Base-by-base conservation (phyloP, 2,113 vertebrate genomes). In the Carettochelys insculpta region DNA sequence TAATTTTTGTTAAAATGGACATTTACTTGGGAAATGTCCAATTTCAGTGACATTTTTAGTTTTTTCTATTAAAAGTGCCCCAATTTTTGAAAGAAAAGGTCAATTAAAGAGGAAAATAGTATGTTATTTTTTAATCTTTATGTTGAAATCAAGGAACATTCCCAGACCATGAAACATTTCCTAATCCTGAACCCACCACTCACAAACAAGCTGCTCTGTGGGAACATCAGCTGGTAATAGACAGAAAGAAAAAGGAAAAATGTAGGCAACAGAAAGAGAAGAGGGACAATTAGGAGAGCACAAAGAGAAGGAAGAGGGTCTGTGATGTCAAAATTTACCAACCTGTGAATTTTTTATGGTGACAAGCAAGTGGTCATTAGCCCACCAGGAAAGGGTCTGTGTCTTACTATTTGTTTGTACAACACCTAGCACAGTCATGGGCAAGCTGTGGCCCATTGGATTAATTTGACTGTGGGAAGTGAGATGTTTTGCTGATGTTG, bases 11-110 rank as follows among this genome's bases (percentile, higher is more conserved):
- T 86, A 89, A 88, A 88, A 90, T 5, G 3, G 4, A 5, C 78
- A 51, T 88, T 81, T 68, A 51, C 34, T 34, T 73, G 19, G 34
- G 27, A 89, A 88, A 58, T 5, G 3, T 0, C 16, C 0, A 1
- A 0, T 53, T 91, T 88, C 4, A 1, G 47, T 43, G 22, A 77
- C 2, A 10, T 24, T 52, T 73, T 90, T 48, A 29, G 82, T 79
- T 13, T 77, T 41, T 3, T 77, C 27, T 16, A 47, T 65, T n/a
- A 65, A n/a, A 65, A 65, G n/a, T n/a, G n/a, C n/a, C 6, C 17
- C 14, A n/a, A 65, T 65, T 34, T 65, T n/a, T 34, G 13, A 10
- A 2, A 45, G 89, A 54, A 34, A 0, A 0, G 54, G 31, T 51
- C 48, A 87, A 84, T 73, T 43, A n/a, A 73, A 86, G 85, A 5